Conservation (phyloP, 2,797 vertebrate genomes). For the Heliangelus exortis region DNA sequence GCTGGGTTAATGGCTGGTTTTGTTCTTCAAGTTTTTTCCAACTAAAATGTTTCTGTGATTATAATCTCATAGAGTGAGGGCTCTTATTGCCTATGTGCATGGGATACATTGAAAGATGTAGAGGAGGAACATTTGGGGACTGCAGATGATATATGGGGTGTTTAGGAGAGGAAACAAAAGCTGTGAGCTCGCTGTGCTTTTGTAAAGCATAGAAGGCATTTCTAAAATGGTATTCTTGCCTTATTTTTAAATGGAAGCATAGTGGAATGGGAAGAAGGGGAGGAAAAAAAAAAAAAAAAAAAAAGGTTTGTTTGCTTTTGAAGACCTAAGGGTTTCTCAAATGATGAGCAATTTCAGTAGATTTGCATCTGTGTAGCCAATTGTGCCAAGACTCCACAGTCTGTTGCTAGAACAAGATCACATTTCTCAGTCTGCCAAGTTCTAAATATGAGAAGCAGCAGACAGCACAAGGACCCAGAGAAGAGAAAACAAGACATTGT, state of each 20-base stretch:
- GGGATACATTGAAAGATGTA: neutral
- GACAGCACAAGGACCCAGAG: neutral
- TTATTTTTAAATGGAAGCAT: neutral
- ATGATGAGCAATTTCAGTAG: neutral
- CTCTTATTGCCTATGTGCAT: neutral
- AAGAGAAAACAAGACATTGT: neutral
- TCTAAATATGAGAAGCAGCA: neutral
- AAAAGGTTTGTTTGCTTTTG: slow-evolving; percentile 13
- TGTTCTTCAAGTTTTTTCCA: no score
- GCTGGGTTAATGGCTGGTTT: no score
- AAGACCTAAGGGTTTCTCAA: neutral
- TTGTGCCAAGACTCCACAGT: slow-evolving; percentile 1
- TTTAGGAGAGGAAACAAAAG: neutral
- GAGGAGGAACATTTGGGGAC: neutral
- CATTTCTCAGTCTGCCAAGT: slow-evolving; percentile 13
- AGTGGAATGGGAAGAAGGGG: neutral
- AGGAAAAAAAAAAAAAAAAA: neutral
- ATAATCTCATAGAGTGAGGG: neutral
- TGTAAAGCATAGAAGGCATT: neutral
- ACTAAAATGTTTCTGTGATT: no score
- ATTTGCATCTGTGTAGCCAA: slow-evolving; percentile 24
- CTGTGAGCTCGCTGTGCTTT: neutral
- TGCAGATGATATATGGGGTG: neutral
- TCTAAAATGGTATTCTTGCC: neutral
- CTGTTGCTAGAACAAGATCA: neutral